Evolutionary conservation across 2,888 invertebrate species (phyloP).

Genomic region (Chymomyza caudatula): DNA sequence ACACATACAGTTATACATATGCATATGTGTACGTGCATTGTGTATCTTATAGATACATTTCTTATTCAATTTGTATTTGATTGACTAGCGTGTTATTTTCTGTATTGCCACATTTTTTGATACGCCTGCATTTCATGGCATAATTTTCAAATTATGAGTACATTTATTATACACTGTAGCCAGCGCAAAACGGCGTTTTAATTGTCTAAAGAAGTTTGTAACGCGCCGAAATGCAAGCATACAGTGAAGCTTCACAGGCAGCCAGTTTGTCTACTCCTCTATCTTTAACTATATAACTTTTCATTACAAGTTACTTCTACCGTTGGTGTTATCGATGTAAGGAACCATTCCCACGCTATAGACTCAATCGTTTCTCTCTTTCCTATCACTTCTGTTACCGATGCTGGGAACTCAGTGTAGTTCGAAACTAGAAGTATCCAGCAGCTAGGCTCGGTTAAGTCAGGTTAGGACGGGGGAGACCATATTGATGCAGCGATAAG

Average conservation of each 20-base stretch:
- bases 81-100: conserved; percentile 22
- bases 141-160: neutral
- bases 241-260: too few relatives aligned
- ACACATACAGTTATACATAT: neutral
- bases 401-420: too few relatives aligned
- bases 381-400: too few relatives aligned
- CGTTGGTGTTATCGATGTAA: too few relatives aligned
- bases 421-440: too few relatives aligned
- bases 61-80: neutral
- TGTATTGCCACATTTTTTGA: conserved; percentile 48
- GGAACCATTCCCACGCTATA: too few relatives aligned
- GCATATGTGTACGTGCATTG: conserved; percentile 13
- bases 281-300: neutral
- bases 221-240: neutral
- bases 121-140: conserved; percentile 1
- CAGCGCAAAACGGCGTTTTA: neutral
- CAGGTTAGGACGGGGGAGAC: too few relatives aligned
- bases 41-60: conserved; percentile 63
- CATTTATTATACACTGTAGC: neutral
- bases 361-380: too few relatives aligned
- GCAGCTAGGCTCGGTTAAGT: too few relatives aligned
- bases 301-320: too few relatives aligned
- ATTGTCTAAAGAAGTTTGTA: neutral
- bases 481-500: too few relatives aligned
- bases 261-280: neutral